Evolutionary conservation across 2,888 invertebrate genomes (phyloP).

Genomic region (Polyommatus iphigenia): DNA sequence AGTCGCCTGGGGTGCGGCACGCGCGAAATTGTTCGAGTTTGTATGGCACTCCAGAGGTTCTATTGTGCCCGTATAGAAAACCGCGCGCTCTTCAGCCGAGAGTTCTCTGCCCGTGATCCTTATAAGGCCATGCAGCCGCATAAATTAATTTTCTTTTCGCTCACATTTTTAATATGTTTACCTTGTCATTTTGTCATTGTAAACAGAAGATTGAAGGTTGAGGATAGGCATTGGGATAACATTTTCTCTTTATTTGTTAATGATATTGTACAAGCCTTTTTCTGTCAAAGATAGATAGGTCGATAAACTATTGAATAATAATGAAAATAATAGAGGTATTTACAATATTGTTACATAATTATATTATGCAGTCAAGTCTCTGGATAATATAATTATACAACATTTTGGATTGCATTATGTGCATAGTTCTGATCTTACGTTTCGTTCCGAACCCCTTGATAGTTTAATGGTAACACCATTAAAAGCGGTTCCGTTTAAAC

Average conservation of each 20-base stretch:
- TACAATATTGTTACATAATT: no score
- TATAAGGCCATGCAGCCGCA: slow-evolving; percentile 46
- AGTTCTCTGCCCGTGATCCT: slow-evolving; percentile 57
- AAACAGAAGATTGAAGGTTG: neutral
- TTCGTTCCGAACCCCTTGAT: neutral
- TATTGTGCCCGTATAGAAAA: slow-evolving; percentile 67
- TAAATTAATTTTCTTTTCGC: slow-evolving; percentile 44
- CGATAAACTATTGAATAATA: neutral
- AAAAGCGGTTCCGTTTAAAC: neutral
- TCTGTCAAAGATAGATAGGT: neutral
- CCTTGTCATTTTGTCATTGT: slow-evolving; percentile 1
- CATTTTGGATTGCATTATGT: no score
- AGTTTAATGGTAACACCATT: neutral
- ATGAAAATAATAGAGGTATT: neutral
- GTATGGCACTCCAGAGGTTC: slow-evolving; percentile 54
- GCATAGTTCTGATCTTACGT: no score
- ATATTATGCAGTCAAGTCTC: no score
- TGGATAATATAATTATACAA: no score
- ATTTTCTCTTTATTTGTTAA: neutral
- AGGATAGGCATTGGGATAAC: neutral
- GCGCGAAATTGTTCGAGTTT: slow-evolving; percentile 46
- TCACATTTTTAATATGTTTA: slow-evolving; percentile 23
- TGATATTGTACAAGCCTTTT: no score
- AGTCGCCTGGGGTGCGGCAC: slow-evolving; percentile 43
- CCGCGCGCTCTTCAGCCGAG: slow-evolving; percentile 55